Evolutionary conservation across 2,797 vertebrate species (phyloP).

Genomic region (Trachops cirrhosus): DNA sequence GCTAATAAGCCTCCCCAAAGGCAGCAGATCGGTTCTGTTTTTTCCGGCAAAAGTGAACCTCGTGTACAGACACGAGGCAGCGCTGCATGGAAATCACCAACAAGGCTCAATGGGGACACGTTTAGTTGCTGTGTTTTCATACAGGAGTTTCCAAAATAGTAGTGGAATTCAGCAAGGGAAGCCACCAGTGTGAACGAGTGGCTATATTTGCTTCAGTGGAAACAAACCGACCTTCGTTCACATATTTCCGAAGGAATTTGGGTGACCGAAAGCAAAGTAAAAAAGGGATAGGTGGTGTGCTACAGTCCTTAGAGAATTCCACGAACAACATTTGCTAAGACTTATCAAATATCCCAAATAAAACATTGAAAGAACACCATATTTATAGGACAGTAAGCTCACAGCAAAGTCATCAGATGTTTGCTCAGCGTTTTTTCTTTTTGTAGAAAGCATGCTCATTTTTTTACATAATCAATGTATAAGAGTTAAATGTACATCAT

Average conservation of each 20-base stretch:
- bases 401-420: neutral
- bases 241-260: constrained; percentile 30
- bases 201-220: constrained; percentile 36
- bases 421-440: neutral
- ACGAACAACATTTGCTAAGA: neutral
- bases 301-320: neutral
- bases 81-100: neutral
- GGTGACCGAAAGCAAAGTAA: neutral
- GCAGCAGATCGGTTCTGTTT: neutral
- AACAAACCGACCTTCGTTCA: constrained; percentile 33
- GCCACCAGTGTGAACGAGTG: constrained; percentile 10
- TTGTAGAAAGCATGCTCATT: constrained; percentile 54
- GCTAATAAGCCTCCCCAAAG: neutral
- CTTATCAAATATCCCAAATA: neutral
- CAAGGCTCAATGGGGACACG: neutral
- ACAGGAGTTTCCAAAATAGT: constrained; percentile 50
- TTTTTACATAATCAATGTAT: constrained; percentile 37
- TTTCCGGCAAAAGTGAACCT: neutral
- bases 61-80: neutral
- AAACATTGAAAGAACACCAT: neutral
- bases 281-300: neutral
- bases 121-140: neutral
- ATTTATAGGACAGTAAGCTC: neutral
- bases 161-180: constrained; percentile 42
- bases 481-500: constrained; percentile 24